Percentiles rank a stretch among this genome's conserved stretches.
Evolutionary conservation across 2,113 vertebrate genomes (phyloP).

Genomic region (Tachysurus vachellii): DNA sequence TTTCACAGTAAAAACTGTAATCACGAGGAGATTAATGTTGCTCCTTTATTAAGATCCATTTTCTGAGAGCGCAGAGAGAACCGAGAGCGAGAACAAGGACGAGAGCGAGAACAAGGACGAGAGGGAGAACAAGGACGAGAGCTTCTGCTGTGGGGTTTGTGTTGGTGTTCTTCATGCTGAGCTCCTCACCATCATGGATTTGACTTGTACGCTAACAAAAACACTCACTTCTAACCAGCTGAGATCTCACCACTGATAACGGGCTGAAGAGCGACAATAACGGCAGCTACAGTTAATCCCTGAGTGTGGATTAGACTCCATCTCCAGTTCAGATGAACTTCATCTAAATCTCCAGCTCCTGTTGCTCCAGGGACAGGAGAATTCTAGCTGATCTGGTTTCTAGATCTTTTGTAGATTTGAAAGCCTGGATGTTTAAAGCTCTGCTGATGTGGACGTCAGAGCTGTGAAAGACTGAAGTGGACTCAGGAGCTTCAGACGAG

Average conservation of each 20-base stretch:
- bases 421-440: background rate
- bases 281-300: background rate
- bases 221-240: background rate
- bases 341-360: background rate
- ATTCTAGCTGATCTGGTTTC: background rate
- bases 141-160: background rate
- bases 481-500: background rate
- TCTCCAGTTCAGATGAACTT: background rate
- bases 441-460: background rate
- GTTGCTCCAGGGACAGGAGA: background rate
- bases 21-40: conserved; percentile 33
- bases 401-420: background rate
- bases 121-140: too few species aligned
- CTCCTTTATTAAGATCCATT: conserved; percentile 31
- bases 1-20: conserved; percentile 39
- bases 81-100: too few species aligned
- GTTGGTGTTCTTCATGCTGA: background rate
- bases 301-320: background rate
- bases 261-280: background rate
- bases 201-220: background rate
- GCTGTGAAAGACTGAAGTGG: background rate
- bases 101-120: background rate
- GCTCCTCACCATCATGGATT: background rate
- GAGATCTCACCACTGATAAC: background rate
- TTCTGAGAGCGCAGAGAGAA: too few species aligned